Percentiles rank a stretch among this genome's conserved stretches.
These are phyloP conservation scores for Sebastolobus altivelis DNA, from an alignment of 2,797 vertebrate genomes.

Conservation along the genomic window DNA sequence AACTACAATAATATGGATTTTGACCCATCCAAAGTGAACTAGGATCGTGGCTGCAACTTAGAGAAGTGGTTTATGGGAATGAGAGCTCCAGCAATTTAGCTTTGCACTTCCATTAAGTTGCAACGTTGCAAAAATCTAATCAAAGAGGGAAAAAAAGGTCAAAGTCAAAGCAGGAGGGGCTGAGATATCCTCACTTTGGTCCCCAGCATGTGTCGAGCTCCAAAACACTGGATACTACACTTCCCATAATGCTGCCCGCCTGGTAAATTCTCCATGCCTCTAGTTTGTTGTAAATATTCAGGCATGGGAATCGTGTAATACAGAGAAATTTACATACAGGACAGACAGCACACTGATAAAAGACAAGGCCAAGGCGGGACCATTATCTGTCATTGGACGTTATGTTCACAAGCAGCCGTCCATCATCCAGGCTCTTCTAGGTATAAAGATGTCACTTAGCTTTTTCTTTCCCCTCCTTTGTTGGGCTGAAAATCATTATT, in stretches of 20 bases:
- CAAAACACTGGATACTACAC: background rate
- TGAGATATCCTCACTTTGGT: background rate
- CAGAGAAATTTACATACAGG: conserved; percentile 2
- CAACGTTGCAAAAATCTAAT: background rate
- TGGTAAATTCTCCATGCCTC: background rate
- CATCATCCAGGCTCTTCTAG: conserved; percentile 28
- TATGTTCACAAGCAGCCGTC: conserved; percentile 25
- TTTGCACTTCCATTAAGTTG: background rate
- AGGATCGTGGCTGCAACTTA: background rate
- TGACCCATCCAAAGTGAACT: background rate
- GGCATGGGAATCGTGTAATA: background rate
- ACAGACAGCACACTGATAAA: conserved; percentile 5
- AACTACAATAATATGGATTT: background rate
- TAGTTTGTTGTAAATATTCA: background rate
- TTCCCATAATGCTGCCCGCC: background rate
- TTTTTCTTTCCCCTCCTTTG: background rate
- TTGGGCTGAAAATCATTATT: conserved; percentile 22
- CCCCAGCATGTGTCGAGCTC: background rate
- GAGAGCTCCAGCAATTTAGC: background rate
- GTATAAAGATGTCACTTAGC: conserved; percentile 28
- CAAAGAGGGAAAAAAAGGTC: background rate
- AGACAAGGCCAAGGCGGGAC: background rate
- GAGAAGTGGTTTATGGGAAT: background rate
- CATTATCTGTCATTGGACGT: conserved; percentile 11
- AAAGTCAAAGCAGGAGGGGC: background rate